phyloP scores from a whole-genome alignment of 2,888 invertebrate species.

The Linyphia triangularis region DNA sequence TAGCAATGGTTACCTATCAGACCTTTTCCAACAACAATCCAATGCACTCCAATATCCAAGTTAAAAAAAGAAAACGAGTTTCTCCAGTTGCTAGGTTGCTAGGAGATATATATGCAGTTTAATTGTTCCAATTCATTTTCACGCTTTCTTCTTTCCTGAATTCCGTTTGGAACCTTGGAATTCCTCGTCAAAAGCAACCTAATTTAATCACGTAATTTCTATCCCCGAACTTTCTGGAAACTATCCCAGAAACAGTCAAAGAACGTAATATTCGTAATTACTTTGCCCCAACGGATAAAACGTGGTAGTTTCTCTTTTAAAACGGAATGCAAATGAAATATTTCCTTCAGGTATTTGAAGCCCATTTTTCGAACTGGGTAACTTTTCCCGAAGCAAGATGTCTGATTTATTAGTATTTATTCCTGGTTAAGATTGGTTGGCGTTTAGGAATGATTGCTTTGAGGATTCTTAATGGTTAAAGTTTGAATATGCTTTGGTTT shows the following conservation, averaged over 20 bases:
- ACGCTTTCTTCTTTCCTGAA: not conserved
- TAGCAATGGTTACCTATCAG: too few species aligned
- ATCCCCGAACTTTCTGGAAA: not conserved
- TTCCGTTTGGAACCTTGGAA: not conserved
- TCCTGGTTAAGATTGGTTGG: too few species aligned
- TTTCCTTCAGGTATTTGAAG: not conserved
- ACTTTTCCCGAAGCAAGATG: too few species aligned
- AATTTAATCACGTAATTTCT: constrained; percentile 36
- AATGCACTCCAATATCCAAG: too few species aligned
- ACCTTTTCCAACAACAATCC: too few species aligned
- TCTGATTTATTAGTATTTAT: too few species aligned
- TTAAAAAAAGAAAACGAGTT: too few species aligned
- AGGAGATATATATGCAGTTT: not conserved
- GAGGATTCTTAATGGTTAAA: too few species aligned
- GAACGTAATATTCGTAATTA: not conserved
- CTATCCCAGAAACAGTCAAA: not conserved
- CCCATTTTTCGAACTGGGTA: too few species aligned
- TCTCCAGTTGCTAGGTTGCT: not conserved
- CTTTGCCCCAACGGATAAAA: not conserved
- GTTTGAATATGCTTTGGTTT: too few species aligned
- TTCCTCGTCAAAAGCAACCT: not conserved
- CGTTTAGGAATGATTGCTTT: too few species aligned
- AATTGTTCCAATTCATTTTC: not conserved
- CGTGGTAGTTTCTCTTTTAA: not conserved
- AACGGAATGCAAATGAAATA: not conserved